Evolutionary conservation across 2,888 invertebrate species (phyloP), one percentile per base, ranked within the genome.

Genomic region (Zygaena filipendulae): DNA sequence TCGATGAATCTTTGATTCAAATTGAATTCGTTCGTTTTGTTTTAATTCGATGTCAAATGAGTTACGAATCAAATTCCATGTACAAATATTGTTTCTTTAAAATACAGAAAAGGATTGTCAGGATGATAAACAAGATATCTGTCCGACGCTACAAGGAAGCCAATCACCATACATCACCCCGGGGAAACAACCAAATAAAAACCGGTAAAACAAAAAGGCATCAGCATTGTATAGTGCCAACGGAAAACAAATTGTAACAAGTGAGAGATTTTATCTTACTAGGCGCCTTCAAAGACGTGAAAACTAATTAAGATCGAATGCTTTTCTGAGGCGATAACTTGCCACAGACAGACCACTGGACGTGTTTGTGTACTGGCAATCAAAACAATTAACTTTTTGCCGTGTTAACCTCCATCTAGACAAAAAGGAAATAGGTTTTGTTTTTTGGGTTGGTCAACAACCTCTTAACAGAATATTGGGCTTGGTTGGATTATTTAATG

Each of bases 111-210:
- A 61, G 70, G 66, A 72, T 72, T 70, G 72, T 74, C 70, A 61
- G 61, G 70, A 70, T 70, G 71, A 71, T 69, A 70, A 74, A 71
- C 68, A 70, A 72, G 71, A 71, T 71, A 72, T 67, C 63, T 59
- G 56, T 54, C 52, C 58, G 59, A 47, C 59, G 64, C 67, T 67
- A 70, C 72, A 68, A 63, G 64, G 57, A 59, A 70, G 59, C 74
- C 77, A 77, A 79, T 77, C 77, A 77, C 72, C 77, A 77, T 77
- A 77, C 75, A 75, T 77, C 77, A 74, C 72, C n/a, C n/a, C 54
- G 57, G 54, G 55, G 55, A 59, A 16, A 59, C 62, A 58, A 57
- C 60, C 63, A 59, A 70, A 72, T 62, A 71, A 74, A 72, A 74
- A 62, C 56, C 50, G 43, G 50, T 60, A 53, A 67, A 72, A 74